These are phyloP conservation scores for Ethmia dodecea DNA, from an alignment of 2,888 invertebrate genomes.

Conservation along the genomic window DNA sequence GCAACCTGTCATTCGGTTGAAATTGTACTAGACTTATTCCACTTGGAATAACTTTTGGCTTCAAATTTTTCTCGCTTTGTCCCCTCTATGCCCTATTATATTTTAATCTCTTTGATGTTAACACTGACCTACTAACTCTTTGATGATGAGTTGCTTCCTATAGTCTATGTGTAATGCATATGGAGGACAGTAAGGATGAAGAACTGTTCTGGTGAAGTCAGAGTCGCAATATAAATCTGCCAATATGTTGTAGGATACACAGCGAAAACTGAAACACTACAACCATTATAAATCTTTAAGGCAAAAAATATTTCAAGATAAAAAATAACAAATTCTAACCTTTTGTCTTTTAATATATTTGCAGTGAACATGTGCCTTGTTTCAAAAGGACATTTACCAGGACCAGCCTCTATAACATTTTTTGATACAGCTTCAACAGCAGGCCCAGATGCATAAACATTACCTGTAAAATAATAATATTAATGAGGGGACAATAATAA, in stretches of 20 bases:
- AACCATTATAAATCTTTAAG: no score
- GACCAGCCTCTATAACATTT: constrained; percentile 82
- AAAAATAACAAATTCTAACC: constrained; percentile 54
- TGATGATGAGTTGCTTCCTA: constrained; percentile 89
- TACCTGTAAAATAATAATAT: constrained; percentile 43
- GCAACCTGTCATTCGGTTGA: no score
- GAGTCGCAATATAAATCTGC: constrained; percentile 95
- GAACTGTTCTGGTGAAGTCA: constrained; percentile 82
- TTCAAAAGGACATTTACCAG: constrained; percentile 90
- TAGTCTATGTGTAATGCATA: constrained; percentile 90
- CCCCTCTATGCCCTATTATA: no score
- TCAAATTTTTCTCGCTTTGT: no score
- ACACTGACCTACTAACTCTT: constrained; percentile 87
- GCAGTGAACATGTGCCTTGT: constrained; percentile 84
- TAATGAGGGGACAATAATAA: background rate
- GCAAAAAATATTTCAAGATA: background rate
- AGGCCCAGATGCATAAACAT: constrained; percentile 76
- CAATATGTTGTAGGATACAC: constrained; percentile 93
- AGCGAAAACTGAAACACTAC: constrained; percentile 79
- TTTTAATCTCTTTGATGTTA: no score
- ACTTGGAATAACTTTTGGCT: no score
- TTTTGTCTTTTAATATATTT: constrained; percentile 68
- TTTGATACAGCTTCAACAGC: constrained; percentile 78
- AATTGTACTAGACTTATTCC: no score
- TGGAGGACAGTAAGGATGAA: constrained; percentile 91